Evolutionary conservation across 2,888 invertebrate species (phyloP), one percentile per base, ranked within the genome.

Genomic region (Molorchus minor): DNA sequence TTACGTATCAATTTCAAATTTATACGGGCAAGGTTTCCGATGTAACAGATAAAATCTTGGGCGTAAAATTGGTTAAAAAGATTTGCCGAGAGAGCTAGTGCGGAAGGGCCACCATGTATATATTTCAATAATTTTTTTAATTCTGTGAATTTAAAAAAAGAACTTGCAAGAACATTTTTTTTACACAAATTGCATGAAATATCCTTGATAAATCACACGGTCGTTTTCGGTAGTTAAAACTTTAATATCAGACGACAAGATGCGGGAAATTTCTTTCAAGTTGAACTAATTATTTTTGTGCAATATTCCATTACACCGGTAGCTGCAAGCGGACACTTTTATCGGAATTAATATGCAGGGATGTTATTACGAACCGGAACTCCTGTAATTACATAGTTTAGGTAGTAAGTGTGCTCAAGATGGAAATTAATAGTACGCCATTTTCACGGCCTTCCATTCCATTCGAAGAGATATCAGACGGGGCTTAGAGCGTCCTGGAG

Each of bases 341-440:
- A 72, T 72, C 72, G 69, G 70, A 73, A 70, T 70, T 75, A 75
- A 74, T 74, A 73, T 71, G 68, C 69, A 59, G 60, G 62, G 63
- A 64, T 54, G 65, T 66, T 69, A 71, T 71, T 70, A 69, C 59
- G 60, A 65, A 70, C 71, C 71, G 72, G 71, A 73, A 73, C 72
- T 71, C 62, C 62, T 65, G 64, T 74, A 74, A 73, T 74, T 74
- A 73, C 69, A 72, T 70, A 62, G 68, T 61, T 47, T 13, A 43
- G 43, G 25, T 13, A 33, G 20, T 38, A 25, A 20, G 49, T 20
- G 12, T 21, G 43, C 41, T 21, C 25, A n/a, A 8, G 49, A 15
- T 3, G 29, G 10, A 49, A 49, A 38, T 49, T 49, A 49, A 38
- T 38, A 38, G 36, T 49, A 38, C 17, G n/a, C 29, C 10, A 20